Conservation (phyloP, 1,140 invertebrate species). For the Marisa cornuarietis region DNA sequence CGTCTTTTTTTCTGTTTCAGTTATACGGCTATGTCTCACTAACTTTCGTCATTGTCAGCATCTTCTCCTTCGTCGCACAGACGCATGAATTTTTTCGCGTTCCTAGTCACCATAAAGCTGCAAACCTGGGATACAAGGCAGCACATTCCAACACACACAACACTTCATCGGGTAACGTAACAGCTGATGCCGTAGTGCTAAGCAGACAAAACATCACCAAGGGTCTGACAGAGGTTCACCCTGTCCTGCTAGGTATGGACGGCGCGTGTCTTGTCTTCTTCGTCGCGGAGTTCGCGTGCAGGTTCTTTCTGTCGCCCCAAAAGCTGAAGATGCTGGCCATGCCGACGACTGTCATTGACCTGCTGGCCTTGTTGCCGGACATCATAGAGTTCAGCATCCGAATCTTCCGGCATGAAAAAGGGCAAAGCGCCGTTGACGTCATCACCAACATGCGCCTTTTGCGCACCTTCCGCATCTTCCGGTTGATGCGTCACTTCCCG, state of each 20-base stretch:
- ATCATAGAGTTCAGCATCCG: constrained; percentile 44
- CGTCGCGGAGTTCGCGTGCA: constrained; percentile 61
- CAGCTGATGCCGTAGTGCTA: not conserved
- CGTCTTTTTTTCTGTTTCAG: constrained; percentile 30
- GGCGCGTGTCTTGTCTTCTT: constrained; percentile 65
- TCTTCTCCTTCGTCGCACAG: constrained; percentile 46
- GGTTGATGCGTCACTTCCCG: constrained; percentile 80
- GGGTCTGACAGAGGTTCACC: constrained; percentile 25
- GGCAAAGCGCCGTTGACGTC: constrained; percentile 15
- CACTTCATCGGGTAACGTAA: not conserved
- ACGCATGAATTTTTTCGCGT: constrained; percentile 40
- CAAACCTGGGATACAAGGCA: constrained; percentile 1
- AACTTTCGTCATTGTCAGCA: constrained; percentile 42
- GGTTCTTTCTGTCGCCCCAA: constrained; percentile 61
- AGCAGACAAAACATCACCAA: not conserved
- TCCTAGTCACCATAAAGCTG: not conserved
- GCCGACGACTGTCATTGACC: constrained; percentile 67
- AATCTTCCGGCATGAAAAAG: constrained; percentile 18
- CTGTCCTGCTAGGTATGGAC: constrained; percentile 38
- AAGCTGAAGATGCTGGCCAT: constrained; percentile 60
- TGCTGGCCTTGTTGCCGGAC: constrained; percentile 67
- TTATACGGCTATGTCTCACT: constrained; percentile 43
- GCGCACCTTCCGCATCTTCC: constrained; percentile 53
- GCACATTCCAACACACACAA: too few species aligned
- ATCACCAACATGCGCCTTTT: constrained; percentile 41